These are phyloP conservation scores for Hirundo rustica DNA, from an alignment of 2,797 vertebrate species.

Conservation along the genomic window DNA sequence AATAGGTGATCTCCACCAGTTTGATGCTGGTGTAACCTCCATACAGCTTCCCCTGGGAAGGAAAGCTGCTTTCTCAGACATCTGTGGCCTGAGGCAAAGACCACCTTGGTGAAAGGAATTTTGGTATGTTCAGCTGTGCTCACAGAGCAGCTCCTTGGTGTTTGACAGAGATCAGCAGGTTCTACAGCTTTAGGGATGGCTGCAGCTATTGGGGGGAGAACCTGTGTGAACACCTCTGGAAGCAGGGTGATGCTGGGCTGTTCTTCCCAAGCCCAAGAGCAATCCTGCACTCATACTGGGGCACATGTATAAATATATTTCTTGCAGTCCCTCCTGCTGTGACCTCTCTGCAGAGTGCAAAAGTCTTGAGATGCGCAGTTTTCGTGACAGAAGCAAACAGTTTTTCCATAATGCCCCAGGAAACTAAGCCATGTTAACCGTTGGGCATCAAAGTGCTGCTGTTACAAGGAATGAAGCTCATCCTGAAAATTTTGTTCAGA, in stretches of 20 bases:
- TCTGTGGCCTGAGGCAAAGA: not conserved
- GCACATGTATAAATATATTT: not conserved
- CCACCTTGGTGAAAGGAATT: not conserved
- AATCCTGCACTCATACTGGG: not conserved
- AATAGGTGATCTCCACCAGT: not conserved
- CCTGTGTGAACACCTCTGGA: not conserved
- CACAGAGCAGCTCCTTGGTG: not conserved
- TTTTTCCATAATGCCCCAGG: conserved; percentile 18
- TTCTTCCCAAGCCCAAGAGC: not conserved
- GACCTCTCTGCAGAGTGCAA: not conserved
- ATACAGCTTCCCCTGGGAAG: not conserved
- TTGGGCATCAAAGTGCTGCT: not conserved
- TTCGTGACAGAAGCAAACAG: not conserved
- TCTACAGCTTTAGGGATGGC: not conserved
- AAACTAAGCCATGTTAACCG: not conserved
- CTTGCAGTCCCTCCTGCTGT: not conserved
- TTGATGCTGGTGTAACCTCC: not conserved
- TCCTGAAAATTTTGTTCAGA: not conserved
- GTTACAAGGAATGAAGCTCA: not conserved
- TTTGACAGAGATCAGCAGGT: not conserved
- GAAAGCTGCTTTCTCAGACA: not conserved
- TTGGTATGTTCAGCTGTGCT: not conserved
- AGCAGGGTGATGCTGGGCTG: not conserved
- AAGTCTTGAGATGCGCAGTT: not conserved
- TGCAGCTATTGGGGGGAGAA: not conserved